phyloP scores from a whole-genome alignment of 2,797 vertebrate species.

The Lepilemur ruficaudatus region DNA sequence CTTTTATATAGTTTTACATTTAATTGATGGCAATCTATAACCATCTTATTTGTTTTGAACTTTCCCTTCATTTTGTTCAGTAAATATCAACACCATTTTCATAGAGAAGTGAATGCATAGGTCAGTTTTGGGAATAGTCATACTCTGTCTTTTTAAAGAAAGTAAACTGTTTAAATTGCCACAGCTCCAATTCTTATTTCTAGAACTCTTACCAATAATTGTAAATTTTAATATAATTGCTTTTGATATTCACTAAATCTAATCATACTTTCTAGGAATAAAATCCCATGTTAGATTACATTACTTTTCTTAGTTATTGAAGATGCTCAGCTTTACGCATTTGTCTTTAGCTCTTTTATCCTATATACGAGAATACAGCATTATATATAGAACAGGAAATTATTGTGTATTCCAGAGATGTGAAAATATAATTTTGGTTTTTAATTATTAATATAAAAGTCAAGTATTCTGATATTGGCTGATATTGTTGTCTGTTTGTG shows the following conservation, averaged over 20 bases:
- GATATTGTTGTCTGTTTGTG: neutral
- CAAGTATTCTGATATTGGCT: neutral
- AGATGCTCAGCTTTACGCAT: neutral
- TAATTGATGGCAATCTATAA: neutral
- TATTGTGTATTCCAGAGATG: neutral
- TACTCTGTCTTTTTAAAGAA: neutral
- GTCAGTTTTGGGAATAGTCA: neutral
- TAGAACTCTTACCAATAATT: conserved; percentile 27
- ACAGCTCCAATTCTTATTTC: conserved; percentile 5
- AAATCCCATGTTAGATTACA: neutral
- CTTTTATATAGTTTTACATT: neutral
- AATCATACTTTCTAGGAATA: neutral
- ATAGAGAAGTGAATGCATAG: neutral
- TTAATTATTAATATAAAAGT: neutral
- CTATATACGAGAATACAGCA: neutral
- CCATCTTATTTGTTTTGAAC: neutral
- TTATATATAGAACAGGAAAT: neutral
- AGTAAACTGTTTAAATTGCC: neutral
- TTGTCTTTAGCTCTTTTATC: neutral
- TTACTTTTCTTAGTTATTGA: neutral
- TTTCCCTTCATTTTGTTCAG: neutral
- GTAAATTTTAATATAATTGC: conserved; percentile 4
- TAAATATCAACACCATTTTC: conserved; percentile 49
- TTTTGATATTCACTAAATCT: conserved; percentile 6
- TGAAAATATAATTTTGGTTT: neutral